Percentiles rank a stretch among this genome's conserved stretches.
These are phyloP conservation scores for Allygus modestus DNA, from an alignment of 2,888 invertebrate genomes.

Conservation along the genomic window DNA sequence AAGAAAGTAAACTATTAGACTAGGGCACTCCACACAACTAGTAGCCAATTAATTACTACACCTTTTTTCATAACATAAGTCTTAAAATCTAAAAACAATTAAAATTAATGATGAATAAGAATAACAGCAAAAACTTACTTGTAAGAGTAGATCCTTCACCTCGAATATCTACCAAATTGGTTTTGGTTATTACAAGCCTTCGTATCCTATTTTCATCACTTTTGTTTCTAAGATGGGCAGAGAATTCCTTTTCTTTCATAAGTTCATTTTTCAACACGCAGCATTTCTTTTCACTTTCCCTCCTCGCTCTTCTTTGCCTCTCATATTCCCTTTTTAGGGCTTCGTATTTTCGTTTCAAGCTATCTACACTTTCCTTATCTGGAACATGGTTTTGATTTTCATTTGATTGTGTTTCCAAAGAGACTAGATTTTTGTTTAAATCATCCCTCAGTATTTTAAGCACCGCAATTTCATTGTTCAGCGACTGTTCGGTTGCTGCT, in stretches of 20 bases:
- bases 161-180: constrained; percentile 57
- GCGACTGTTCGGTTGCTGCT: constrained; percentile 31
- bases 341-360: constrained; percentile 70
- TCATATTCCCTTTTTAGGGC: constrained; percentile 68
- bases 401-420: constrained; percentile 57
- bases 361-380: constrained; percentile 69
- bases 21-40: too few species aligned
- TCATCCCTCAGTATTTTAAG: constrained; percentile 42
- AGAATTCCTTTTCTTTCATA: constrained; percentile 73
- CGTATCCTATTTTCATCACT: constrained; percentile 15
- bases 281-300: constrained; percentile 64
- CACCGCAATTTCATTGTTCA: constrained; percentile 47
- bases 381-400: constrained; percentile 58
- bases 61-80: too few species aligned
- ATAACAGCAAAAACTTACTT: constrained; percentile 44
- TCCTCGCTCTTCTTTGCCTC: constrained; percentile 70
- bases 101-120: too few species aligned
- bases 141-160: constrained; percentile 31
- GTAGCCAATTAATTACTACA: too few species aligned
- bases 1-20: too few species aligned
- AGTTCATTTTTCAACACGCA: constrained; percentile 69
- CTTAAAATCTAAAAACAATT: too few species aligned
- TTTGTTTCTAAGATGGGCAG: constrained; percentile 43
- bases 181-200: constrained; percentile 42
- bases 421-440: constrained; percentile 35